These are phyloP conservation scores for Bombyx mandarina DNA, from an alignment of 1,140 invertebrate genomes.

Conservation along the genomic window DNA sequence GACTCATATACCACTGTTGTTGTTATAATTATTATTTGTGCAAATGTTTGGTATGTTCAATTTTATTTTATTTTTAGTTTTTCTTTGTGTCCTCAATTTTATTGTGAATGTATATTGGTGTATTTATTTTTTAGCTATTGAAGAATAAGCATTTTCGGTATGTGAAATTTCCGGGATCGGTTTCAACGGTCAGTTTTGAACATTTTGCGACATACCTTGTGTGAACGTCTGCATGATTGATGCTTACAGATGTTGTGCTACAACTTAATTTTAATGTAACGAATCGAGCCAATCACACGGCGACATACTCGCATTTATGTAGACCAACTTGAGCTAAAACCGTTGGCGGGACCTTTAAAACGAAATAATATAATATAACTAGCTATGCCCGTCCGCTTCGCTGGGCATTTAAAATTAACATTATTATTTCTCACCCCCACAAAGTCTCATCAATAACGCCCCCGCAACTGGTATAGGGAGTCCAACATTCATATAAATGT, in stretches of 20 bases:
- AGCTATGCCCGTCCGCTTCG: no score
- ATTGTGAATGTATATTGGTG: conserved; percentile 61
- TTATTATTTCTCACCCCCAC: no score
- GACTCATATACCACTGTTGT: background rate
- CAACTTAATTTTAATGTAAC: no score
- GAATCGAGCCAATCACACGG: no score
- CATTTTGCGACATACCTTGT: conserved; percentile 48
- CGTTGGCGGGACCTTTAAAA: no score
- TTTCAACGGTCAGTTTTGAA: conserved; percentile 65
- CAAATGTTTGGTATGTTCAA: conserved; percentile 8
- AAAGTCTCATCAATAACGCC: no score
- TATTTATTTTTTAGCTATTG: conserved; percentile 71
- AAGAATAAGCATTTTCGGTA: conserved; percentile 71
- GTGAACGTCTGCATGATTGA: conserved; percentile 51
- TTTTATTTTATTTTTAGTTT: conserved; percentile 19
- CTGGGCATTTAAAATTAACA: no score
- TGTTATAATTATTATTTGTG: conserved; percentile 4
- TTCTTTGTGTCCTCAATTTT: background rate
- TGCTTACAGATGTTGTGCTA: conserved; percentile 27
- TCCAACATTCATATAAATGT: no score
- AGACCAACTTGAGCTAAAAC: no score
- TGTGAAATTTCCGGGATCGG: conserved; percentile 69
- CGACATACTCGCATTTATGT: no score
- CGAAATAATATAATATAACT: no score
- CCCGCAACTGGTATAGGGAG: no score